Evolutionary conservation across 2,888 invertebrate species (phyloP), one percentile per base, ranked within the genome.

Genomic region (Ornithoptera alexandrae): DNA sequence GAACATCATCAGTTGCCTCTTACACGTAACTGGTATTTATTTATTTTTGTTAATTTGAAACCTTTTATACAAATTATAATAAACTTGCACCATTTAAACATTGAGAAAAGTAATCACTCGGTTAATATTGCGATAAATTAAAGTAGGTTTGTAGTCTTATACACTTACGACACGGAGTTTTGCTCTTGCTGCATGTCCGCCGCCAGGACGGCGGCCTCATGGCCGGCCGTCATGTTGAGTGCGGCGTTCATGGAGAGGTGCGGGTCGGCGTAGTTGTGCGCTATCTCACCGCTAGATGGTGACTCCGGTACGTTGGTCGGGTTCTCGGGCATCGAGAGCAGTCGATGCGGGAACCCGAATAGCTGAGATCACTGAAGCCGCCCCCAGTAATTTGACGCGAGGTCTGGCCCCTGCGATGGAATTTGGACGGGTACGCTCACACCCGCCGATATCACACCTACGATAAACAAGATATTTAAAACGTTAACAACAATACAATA

Each of bases 361-460:
- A 97, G 96, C 94, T 96, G 96, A 92, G 96, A 97, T 97, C 98
- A 97, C 95, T 97, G 97, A 90, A 97, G 95, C 89, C 97, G 93
- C 56, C 97, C 97, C 97, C 97, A 97, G 90, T 97, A 97, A 93
- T 96, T 97, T 64, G 94, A 93, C 77, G 96, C 93, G 85, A 96
- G 93, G 88, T 96, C 97, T 74, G 96, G 94, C 79, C 95, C 95
- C 88, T 97, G 96, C 79, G 97, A 97, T 66, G 97, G 97, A 83
- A 97, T 97, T 93, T 98, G 97, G 73, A 97, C 97, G 63, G 97
- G 98, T 67, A 97, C 97, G 72, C 97, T 97, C 66, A 98, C 97
- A 39, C 97, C 97, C 72, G 97, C 97, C 72, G 97, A 97, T 94
- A 98, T 97, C 80, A 97, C 97, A 86, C 97, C 97, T 97, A 94